Conservation (phyloP, 2,797 vertebrate species). For the Sebastes diaconus region DNA sequence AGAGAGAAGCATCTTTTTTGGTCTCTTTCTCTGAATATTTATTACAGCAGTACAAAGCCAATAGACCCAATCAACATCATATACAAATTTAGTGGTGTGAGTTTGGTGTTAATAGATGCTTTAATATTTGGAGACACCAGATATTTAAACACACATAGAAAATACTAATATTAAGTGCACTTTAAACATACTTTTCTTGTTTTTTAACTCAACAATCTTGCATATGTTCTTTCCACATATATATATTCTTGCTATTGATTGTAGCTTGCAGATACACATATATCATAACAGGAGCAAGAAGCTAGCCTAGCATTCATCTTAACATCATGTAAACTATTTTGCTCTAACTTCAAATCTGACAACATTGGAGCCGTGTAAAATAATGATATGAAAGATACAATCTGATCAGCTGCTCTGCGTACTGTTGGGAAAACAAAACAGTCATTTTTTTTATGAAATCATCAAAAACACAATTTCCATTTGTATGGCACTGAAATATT, state of each 20-base stretch:
- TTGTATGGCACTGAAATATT: neutral
- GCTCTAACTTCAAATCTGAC: conserved; percentile 43
- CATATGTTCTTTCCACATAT: conserved; percentile 31
- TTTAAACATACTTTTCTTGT: conserved; percentile 17
- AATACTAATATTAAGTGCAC: conserved; percentile 40
- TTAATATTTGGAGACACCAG: conserved; percentile 9
- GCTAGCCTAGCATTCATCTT: conserved; percentile 29
- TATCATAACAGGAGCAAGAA: conserved; percentile 51
- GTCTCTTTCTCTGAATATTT: conserved; percentile 6
- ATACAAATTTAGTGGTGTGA: conserved; percentile 3
- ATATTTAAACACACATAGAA: conserved; percentile 19
- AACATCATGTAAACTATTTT: conserved; percentile 32
- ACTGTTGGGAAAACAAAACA: neutral
- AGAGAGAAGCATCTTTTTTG: neutral
- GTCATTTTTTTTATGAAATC: neutral
- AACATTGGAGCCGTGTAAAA: conserved; percentile 25
- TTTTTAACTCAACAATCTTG: conserved; percentile 26
- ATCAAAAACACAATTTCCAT: neutral
- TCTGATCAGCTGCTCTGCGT: neutral
- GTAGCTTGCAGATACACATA: conserved; percentile 44
- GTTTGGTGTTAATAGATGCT: conserved; percentile 1
- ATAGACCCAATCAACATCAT: conserved; percentile 9
- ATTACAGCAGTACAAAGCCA: conserved; percentile 47
- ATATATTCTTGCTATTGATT: conserved; percentile 51
- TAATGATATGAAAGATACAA: neutral